Base-by-base conservation (phyloP, 2,113 vertebrate genomes). In the Salvelinus alpinus region DNA sequence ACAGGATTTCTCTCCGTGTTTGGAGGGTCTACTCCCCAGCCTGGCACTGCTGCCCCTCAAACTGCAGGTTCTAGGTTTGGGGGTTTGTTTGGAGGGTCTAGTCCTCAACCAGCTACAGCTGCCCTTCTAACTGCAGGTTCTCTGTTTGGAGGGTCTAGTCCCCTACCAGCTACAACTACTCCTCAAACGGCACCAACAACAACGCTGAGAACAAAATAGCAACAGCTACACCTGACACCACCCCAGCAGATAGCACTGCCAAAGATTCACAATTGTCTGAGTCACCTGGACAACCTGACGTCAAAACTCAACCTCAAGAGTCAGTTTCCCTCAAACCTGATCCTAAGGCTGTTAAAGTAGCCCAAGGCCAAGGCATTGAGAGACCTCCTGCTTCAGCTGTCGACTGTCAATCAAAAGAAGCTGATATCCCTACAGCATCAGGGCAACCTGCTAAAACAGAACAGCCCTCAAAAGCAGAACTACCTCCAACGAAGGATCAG, bases 41-140 rank as follows among this genome's bases (percentile, higher is more conserved):
- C 87, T 62, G 20, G 13, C 66, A 71, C 74, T 47, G 71, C 81
- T 57, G 78, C 82, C 67, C 77, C 89, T 73, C 89, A 90, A 51
- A 75, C 78, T 79, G 84, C 64, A 34, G 84, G 86, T 25, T 87
- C 87, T 65, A 76, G 92, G 77, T 90, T 93, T 66, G 89, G 83
- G 72, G 92, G 88, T 0, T 73, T 88, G n/a, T 82, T 91, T 80
- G 65, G 87, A 71, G 86, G 86, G n/a, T 25, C 81, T 64, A 20
- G 77, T 64, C 78, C 87, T 44, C 77, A 79, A 67, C 57, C 71
- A 74, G 8, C 29, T 27, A 27, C 75, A 51, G 22, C 68, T 70
- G 47, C 79, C 57, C 74, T 82, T 34, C 78, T 75, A 81, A 87
- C 71, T 8, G 81, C 31, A 38, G 86, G 64, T 34, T 88, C 89